Percentiles rank a stretch among this genome's conserved stretches.
Evolutionary conservation across 2,113 vertebrate species (phyloP).

Genomic region (Corythaixoides concolor): DNA sequence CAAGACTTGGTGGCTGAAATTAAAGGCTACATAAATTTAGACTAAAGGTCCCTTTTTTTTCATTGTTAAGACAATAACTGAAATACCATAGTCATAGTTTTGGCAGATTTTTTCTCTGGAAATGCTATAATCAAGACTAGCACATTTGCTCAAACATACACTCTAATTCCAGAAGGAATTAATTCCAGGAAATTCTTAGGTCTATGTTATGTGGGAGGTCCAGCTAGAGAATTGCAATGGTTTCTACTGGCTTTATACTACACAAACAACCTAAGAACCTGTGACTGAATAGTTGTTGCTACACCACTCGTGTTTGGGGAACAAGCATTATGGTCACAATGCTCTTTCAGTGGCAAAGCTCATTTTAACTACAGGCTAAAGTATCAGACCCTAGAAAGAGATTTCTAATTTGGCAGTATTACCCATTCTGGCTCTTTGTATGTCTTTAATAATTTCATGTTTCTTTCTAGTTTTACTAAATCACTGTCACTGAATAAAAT

Average conservation of each 20-base stretch:
- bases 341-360: constrained; percentile 55
- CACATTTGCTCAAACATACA: neutral
- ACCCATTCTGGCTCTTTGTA: neutral
- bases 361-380: constrained; percentile 44
- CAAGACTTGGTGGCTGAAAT: neutral
- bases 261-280: constrained; percentile 59
- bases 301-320: constrained; percentile 29
- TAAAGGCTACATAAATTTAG: neutral
- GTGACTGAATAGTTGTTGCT: constrained; percentile 46
- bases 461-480: constrained; percentile 3
- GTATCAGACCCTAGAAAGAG: constrained; percentile 5
- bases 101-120: neutral
- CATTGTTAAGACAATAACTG: neutral
- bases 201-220: constrained; percentile 51
- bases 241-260: constrained; percentile 52
- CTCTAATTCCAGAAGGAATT: constrained; percentile 6
- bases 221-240: constrained; percentile 28
- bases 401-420: constrained; percentile 7
- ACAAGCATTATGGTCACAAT: constrained; percentile 34
- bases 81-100: neutral
- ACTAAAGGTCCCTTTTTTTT: neutral
- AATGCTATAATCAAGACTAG: neutral
- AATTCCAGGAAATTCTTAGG: constrained; percentile 12
- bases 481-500: neutral
- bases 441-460: neutral